Base-by-base conservation (phyloP, 2,797 vertebrate genomes). In the Anguilla anguilla region DNA sequence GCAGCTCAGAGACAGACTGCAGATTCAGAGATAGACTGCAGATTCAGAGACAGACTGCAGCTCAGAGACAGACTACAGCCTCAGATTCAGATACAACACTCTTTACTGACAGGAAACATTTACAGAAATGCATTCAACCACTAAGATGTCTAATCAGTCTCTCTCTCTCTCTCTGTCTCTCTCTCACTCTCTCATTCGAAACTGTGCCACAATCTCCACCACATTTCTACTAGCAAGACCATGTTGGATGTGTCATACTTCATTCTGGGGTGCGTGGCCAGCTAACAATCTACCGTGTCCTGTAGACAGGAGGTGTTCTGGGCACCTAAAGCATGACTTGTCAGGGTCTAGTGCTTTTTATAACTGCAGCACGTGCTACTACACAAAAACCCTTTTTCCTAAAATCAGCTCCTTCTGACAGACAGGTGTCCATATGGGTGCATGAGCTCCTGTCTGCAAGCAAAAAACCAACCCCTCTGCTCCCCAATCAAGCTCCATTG, bases 401-500 rank as follows among this genome's bases (percentile, higher is more conserved):
- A 13, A 35, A 69, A 31, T 72, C 28, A 72, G 28, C n/a, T 72
- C n/a, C 28, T 72, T 35, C 11, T 83, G n/a, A 46, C 17, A 69
- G 0, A 11, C 0, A n/a, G 59, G 11, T 2, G 9, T 39, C 67
- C 19, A 10, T 69, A 82, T 3, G 43, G 0, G 15, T 17, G 49
- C 6, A 82, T 49, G 9, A 19, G 43, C 90, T 91, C 90, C 53
- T 13, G 53, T 13, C 53, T 55, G 53, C 2, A 0, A n/a, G 19
- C 61, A 19, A 67, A n/a, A 67, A n/a, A 67, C 25, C 25, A n/a
- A 1, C 25, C 61, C 22, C 22, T 67, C 19, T 67, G 55, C 25
- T 67, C 25, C 25, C 61, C 13, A 67, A 67, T 67, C 19, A 25
- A 67, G 61, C 61, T 22, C 61, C 61, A 22, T 25, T n/a, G 19